Evolutionary conservation across 2,888 invertebrate genomes (phyloP).

Genomic region (Eilema griseolum): DNA sequence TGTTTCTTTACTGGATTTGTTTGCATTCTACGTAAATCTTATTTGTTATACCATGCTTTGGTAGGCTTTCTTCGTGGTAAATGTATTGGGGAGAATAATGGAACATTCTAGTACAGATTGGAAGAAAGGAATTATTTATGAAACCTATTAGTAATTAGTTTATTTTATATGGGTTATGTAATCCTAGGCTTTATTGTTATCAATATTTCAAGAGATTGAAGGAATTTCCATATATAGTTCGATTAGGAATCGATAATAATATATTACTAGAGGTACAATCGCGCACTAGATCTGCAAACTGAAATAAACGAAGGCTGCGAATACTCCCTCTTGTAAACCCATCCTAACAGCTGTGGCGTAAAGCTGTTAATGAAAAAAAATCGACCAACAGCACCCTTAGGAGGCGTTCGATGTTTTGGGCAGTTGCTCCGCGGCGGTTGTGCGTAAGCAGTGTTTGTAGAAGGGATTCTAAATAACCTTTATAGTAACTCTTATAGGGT

Average conservation of each 20-base stretch:
- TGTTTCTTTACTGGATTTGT: slow-evolving; percentile 29
- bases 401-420: too few species aligned
- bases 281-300: not conserved
- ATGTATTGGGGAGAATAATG: not conserved
- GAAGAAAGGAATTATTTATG: not conserved
- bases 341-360: too few species aligned
- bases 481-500: too few species aligned
- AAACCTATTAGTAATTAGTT: not conserved
- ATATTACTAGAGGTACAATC: not conserved
- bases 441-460: too few species aligned
- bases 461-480: too few species aligned
- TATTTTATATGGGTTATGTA: not conserved
- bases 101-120: not conserved
- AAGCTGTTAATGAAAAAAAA: too few species aligned
- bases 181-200: not conserved
- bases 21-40: slow-evolving; percentile 23
- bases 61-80: not conserved
- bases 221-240: not conserved
- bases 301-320: not conserved
- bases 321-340: not conserved
- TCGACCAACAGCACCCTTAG: too few species aligned
- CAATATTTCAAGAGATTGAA: not conserved
- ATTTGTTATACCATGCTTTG: slow-evolving; percentile 12
- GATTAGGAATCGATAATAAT: not conserved
- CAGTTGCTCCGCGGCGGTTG: too few species aligned